phyloP scores from a whole-genome alignment of 2,113 vertebrate species.

The Ceratotherium simum region DNA sequence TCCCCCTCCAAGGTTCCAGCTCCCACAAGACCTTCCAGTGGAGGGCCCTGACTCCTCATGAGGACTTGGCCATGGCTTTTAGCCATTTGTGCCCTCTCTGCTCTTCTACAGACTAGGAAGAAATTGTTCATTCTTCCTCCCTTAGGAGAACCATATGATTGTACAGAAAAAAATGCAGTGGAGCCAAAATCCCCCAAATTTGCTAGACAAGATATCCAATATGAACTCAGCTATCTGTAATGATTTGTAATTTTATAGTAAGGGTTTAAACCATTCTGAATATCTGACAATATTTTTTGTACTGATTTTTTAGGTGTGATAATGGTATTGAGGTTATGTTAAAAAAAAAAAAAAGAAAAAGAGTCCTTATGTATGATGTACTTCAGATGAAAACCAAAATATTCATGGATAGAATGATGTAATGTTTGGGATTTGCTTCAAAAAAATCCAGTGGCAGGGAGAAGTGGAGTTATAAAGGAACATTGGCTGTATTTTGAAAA shows the following conservation, averaged over 20 bases:
- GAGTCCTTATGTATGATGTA: not conserved
- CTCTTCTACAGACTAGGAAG: not conserved
- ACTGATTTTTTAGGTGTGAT: not conserved
- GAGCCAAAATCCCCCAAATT: not conserved
- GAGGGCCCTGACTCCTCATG: not conserved
- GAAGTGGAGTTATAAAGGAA: not conserved
- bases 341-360: not conserved
- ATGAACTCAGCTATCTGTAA: not conserved
- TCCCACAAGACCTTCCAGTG: not conserved
- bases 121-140: not conserved
- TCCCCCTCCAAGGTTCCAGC: not conserved
- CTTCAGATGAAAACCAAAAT: conserved; percentile 17
- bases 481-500: not conserved
- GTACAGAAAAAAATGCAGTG: not conserved
- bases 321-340: not conserved
- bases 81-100: not conserved
- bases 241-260: not conserved
- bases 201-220: not conserved
- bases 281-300: not conserved
- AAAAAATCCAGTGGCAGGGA: not conserved
- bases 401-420: not conserved
- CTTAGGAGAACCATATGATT: not conserved
- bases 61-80: not conserved
- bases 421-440: not conserved
- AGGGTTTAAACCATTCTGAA: not conserved